Conservation (phyloP, 1,140 invertebrate genomes). For the Caenorhabditis tropicalis region DNA sequence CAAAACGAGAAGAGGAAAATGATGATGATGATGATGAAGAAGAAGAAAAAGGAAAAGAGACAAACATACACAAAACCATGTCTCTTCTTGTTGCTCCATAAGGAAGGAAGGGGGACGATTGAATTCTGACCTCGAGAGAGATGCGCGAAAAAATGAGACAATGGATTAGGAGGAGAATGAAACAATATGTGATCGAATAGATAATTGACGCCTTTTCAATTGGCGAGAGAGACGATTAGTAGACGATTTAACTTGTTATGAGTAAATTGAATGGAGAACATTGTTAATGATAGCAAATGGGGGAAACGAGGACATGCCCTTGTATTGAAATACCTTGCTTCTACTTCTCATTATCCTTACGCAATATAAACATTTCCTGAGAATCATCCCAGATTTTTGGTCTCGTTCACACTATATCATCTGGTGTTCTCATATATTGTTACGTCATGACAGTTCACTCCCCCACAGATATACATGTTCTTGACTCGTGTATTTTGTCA, state of each 20-base stretch:
- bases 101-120: too few species aligned
- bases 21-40: constrained; percentile 19
- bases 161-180: neutral
- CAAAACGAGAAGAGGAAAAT: neutral
- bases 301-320: too few species aligned
- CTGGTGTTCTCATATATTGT: neutral
- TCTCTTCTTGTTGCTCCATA: neutral
- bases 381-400: neutral
- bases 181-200: constrained; percentile 15
- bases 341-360: neutral
- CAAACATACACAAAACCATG: constrained; percentile 18
- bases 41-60: neutral
- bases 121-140: constrained; percentile 19
- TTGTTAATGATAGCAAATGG: neutral
- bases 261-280: neutral
- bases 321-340: too few species aligned
- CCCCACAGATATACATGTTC: neutral
- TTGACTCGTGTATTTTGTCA: neutral
- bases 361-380: neutral
- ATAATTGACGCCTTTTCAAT: neutral
- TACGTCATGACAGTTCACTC: constrained; percentile 11
- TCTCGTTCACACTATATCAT: neutral
- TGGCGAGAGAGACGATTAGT: neutral
- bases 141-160: constrained; percentile 20
- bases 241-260: neutral